A percentile compares a stretch with the other conserved stretches of the same genome.
Evolutionary conservation across 2,797 vertebrate genomes (phyloP).

Genomic region (Chromis chromis): DNA sequence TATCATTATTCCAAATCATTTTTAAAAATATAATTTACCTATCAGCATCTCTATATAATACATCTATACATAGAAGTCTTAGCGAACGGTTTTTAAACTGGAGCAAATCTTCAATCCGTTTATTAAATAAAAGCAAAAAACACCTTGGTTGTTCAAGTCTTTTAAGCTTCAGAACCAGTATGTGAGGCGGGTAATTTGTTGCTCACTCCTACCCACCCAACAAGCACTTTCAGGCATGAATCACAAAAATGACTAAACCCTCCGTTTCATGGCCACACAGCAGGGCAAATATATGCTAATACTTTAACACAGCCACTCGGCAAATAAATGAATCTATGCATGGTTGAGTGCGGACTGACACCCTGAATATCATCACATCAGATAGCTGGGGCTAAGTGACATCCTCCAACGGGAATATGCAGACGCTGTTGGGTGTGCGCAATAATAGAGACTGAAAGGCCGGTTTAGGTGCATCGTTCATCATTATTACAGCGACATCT

Average conservation of each 20-base stretch:
- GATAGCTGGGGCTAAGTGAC: conserved; percentile 55
- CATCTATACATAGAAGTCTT: no score
- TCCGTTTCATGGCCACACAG: conserved; percentile 49
- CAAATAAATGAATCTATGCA: conserved; percentile 66
- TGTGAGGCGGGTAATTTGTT: conserved; percentile 3
- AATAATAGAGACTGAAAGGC: conserved; percentile 53
- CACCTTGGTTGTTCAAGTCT: neutral
- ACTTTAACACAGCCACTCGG: conserved; percentile 47
- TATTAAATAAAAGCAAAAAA: conserved; percentile 1
- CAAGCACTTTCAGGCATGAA: conserved; percentile 29
- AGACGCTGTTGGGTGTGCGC: conserved; percentile 38
- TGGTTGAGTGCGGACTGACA: conserved; percentile 61
- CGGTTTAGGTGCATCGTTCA: conserved; percentile 53
- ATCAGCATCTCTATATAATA: no score
- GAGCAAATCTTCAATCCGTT: neutral
- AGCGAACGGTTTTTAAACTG: neutral
- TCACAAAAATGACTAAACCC: conserved; percentile 52
- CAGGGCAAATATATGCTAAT: conserved; percentile 62
- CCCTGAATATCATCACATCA: conserved; percentile 63
- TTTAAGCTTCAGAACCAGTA: neutral
- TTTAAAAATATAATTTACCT: no score
- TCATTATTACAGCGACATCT: conserved; percentile 62
- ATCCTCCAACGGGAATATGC: conserved; percentile 48
- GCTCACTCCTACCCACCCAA: conserved; percentile 5
- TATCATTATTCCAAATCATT: no score